Evolutionary conservation across 1,140 invertebrate genomes (phyloP).

Genomic region (Batillaria attramentaria): DNA sequence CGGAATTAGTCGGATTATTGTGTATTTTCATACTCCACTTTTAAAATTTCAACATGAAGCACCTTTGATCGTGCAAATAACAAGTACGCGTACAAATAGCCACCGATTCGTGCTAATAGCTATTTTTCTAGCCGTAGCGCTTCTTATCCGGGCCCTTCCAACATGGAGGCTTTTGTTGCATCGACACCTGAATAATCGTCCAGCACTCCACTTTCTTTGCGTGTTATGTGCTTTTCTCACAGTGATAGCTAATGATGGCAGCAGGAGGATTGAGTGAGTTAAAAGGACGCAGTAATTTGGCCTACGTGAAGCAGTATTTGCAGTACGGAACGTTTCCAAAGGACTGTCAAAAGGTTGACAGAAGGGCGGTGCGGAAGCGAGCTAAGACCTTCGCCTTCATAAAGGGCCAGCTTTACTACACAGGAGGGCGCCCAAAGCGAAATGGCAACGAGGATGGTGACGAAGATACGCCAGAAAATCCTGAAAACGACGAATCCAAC

Average conservation of each 20-base stretch:
- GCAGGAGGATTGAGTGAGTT: not conserved
- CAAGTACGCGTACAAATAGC: not conserved
- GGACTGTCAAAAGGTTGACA: slow-evolving; percentile 27
- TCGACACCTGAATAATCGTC: slow-evolving; percentile 27
- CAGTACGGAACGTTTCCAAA: slow-evolving; percentile 27
- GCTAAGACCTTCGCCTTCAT: slow-evolving; percentile 33
- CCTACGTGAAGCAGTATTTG: slow-evolving; percentile 27
- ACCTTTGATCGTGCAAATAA: not conserved
- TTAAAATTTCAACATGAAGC: not conserved
- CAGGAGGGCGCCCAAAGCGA: slow-evolving; percentile 24
- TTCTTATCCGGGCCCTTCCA: slow-evolving; percentile 35
- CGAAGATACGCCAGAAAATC: slow-evolving; percentile 19
- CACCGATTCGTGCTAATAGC: not conserved
- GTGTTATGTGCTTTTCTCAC: not conserved
- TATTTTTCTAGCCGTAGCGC: not conserved
- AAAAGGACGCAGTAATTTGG: slow-evolving; percentile 25
- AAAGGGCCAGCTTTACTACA: slow-evolving; percentile 27
- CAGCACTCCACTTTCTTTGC: not conserved
- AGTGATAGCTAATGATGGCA: not conserved
- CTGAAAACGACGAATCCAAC: slow-evolving; percentile 7
- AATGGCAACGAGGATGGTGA: not conserved
- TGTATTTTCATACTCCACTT: not conserved
- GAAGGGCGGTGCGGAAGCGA: slow-evolving; percentile 32
- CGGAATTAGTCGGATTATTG: too few relatives aligned
- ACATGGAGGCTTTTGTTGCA: slow-evolving; percentile 32